Evolutionary conservation across 2,797 vertebrate species (phyloP), one percentile per base, ranked within the genome.

Genomic region (Zenarchopterus dispar): DNA sequence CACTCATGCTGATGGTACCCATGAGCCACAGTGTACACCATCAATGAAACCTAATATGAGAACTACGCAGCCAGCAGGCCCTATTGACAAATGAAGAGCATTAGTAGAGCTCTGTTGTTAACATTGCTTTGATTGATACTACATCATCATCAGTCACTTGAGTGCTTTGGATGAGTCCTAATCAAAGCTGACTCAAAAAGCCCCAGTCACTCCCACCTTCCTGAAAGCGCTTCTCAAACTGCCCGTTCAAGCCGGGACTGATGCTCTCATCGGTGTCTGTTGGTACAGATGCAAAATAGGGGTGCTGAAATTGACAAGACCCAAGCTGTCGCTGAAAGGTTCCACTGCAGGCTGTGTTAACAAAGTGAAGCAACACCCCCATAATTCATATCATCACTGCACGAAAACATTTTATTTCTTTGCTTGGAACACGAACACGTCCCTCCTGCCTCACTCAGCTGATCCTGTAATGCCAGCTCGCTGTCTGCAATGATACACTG

Each of bases 11-110:
- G 52, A 61, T 42, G 47, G 52, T 48, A 69, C 65, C 67, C 56
- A 59, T 59, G 60, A 67, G 75, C 28, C n/a, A 3, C 41, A 72
- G 64, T 67, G 62, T 56, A 70, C 23, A 58, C 57, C 18, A 16
- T 72, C 62, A 70, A 46, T n/a, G 65, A 75, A 80, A 59, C 67
- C 60, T 53, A 67, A 71, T 73, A 73, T 79, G 81, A 77, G 56
- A 77, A 68, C 65, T 6, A 39, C 6, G 0, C 50, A 28, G 55
- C 65, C 55, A 75, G 48, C 57, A 17, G 18, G 47, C n/a, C 28
- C 18, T 62, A 71, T 62, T 73, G 82, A 85, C 79, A 75, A 67
- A 61, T 46, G 24, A 56, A 28, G 52, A 49, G 58, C 56, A 60
- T 61, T 65, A 63, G 59, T 56, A 60, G 52, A 42, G 49, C 54